phyloP scores from a whole-genome alignment of 2,797 vertebrate genomes.

The Pelochelys cantorii region DNA sequence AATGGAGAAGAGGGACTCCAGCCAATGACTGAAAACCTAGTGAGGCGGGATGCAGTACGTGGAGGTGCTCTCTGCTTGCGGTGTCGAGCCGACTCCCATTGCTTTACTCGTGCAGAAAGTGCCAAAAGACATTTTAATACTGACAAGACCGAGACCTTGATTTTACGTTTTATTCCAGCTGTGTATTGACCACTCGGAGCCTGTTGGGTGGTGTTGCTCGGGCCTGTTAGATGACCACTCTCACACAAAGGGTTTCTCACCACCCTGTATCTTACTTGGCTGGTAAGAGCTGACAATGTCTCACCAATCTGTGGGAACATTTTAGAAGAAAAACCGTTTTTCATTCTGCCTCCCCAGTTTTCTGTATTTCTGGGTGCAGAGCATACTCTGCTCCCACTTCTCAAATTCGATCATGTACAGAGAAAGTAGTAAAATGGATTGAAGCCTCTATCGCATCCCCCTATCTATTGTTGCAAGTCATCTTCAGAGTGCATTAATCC shows the following conservation, averaged over 20 bases:
- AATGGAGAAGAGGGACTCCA: neutral
- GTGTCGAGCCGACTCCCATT: neutral
- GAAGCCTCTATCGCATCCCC: neutral
- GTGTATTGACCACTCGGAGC: neutral
- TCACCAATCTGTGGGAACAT: neutral
- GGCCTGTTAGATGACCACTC: neutral
- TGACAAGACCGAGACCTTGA: neutral
- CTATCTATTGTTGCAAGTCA: neutral
- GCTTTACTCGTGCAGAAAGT: neutral
- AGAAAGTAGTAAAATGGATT: neutral
- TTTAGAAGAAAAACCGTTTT: neutral
- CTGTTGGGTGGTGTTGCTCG: neutral
- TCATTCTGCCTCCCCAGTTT: neutral
- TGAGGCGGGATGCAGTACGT: neutral
- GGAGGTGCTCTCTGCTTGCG: neutral
- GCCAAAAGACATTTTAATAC: neutral
- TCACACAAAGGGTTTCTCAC: neutral
- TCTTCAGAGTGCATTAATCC: neutral
- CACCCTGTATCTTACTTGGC: neutral
- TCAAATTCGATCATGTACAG: neutral
- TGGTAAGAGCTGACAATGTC: neutral
- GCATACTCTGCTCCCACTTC: neutral
- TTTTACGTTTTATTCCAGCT: neutral
- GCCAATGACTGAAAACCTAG: neutral
- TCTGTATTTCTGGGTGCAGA: neutral